Percentiles rank a stretch among this genome's conserved stretches.
Conservation (phyloP, 2,797 vertebrate species). For the Harpagifer antarcticus region DNA sequence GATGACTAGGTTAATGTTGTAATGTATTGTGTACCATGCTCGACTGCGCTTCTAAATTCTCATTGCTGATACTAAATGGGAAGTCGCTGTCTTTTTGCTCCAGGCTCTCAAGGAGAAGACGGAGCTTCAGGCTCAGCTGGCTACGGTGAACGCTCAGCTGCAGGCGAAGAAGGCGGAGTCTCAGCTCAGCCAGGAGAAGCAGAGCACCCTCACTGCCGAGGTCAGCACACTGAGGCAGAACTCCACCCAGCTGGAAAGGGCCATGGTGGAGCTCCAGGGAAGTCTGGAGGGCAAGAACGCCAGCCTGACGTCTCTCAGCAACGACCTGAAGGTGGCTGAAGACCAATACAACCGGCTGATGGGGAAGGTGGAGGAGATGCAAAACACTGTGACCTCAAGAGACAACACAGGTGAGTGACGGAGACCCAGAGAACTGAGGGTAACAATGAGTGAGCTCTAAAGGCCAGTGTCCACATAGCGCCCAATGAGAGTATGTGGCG, state of each 20-base stretch:
- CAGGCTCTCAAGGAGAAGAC: slow-evolving; percentile 98
- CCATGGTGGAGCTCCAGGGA: slow-evolving; percentile 94
- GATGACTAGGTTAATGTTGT: neutral
- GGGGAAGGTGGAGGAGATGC: slow-evolving; percentile 96
- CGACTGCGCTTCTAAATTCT: neutral
- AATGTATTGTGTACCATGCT: neutral
- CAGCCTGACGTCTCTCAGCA: slow-evolving; percentile 91
- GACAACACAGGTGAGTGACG: slow-evolving; percentile 89
- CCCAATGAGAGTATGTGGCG: no score
- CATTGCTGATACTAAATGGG: neutral
- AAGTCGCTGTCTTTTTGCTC: slow-evolving; percentile 2
- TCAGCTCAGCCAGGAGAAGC: slow-evolving; percentile 89
- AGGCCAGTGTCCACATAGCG: no score
- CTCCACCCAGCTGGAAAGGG: slow-evolving; percentile 91
- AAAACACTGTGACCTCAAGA: slow-evolving; percentile 88
- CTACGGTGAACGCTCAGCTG: slow-evolving; percentile 90
- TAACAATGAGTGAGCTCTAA: neutral
- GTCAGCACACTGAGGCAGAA: slow-evolving; percentile 91
- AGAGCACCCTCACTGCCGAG: slow-evolving; percentile 88
- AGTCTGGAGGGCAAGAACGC: slow-evolving; percentile 95
- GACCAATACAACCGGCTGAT: slow-evolving; percentile 95
- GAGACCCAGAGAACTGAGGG: neutral
- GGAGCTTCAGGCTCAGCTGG: slow-evolving; percentile 95
- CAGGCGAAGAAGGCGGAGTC: slow-evolving; percentile 89
- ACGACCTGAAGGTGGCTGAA: slow-evolving; percentile 94